Base-by-base conservation (phyloP, 2,113 vertebrate genomes). In the Crypturellus undulatus region DNA sequence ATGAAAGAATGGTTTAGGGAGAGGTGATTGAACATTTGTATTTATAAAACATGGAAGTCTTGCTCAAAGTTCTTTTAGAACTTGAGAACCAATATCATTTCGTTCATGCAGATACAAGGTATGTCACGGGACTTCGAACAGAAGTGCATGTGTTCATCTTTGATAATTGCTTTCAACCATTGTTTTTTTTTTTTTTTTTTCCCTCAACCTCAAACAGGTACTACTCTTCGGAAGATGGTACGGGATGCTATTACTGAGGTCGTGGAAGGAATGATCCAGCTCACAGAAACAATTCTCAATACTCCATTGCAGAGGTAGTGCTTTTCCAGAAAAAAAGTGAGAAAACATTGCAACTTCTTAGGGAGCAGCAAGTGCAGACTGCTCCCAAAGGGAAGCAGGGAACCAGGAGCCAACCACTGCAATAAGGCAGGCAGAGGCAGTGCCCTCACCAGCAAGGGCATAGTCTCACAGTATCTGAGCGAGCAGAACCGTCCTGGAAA, bases 231-330 rank as follows among this genome's bases (percentile, higher is more conserved):
- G 14, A 98, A 98, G 69, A 96, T 97, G 72, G 98, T 99, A 59
- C 97, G 99, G 89, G 97, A 98, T 12, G 98, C 98, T 54, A 98
- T 98, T 3, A 96, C 98, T 28, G 98, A 98, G 59, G 97, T 99
- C 28, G 95, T 99, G 95, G 98, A 99, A 32, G 98, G 98, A 62
- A 97, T 98, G 88, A 92, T 97, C 28, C 99, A 99, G 68, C 98
- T 99, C 63, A 67, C 98, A 78, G 98, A 99, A 70, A 96, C 97
- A 58, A 98, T 99, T 83, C 96, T 98, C 47, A 96, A 64, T 72
- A 95, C 98, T 43, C 98, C 98, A 17, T 67, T 96, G 62, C 98
- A 98, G 83, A 99, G 99, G 99, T 99, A 97, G 60, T 69, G 28
- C 69, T 93, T 80, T 94, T 75, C 49, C 65, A 63, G 20, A 38